Percentiles rank a stretch among this genome's conserved stretches.
Conservation (phyloP, 2,888 invertebrate genomes). For the Osmoderma eremita region DNA sequence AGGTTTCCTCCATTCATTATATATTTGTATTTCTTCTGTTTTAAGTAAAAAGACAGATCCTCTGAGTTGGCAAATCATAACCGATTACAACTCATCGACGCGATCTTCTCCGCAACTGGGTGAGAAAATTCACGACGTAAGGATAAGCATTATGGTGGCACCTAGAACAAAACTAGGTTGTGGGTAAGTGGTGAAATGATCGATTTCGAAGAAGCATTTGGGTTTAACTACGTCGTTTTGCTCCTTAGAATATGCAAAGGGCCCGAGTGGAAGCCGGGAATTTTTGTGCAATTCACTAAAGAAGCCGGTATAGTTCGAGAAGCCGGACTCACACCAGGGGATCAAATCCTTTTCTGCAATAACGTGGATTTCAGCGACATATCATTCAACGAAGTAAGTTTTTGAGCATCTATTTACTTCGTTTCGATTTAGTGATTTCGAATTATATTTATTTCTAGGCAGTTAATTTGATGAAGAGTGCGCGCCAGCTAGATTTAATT, state of each 20-base stretch:
- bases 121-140: slow-evolving; percentile 72
- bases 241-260: slow-evolving; percentile 80
- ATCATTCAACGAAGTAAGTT: slow-evolving; percentile 79
- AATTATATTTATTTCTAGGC: slow-evolving; percentile 67
- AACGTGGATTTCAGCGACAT: slow-evolving; percentile 81
- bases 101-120: slow-evolving; percentile 68
- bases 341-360: slow-evolving; percentile 91
- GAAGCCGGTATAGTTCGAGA: slow-evolving; percentile 89
- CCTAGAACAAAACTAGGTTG: slow-evolving; percentile 86
- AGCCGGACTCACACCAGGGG: slow-evolving; percentile 88
- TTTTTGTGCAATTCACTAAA: slow-evolving; percentile 89
- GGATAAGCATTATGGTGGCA: slow-evolving; percentile 82
- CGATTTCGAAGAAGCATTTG: neutral
- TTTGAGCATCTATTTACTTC: neutral
- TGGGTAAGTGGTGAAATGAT: slow-evolving; percentile 68
- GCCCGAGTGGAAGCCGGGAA: slow-evolving; percentile 86
- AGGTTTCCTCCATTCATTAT: neutral
- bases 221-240: neutral
- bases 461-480: slow-evolving; percentile 81
- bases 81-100: slow-evolving; percentile 65
- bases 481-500: slow-evolving; percentile 78
- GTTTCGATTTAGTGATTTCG: slow-evolving; percentile 1
- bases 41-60: slow-evolving; percentile 78
- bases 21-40: slow-evolving; percentile 42
- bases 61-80: slow-evolving; percentile 86